Base-by-base conservation (phyloP, 2,113 vertebrate genomes). In the Acanthochromis polyacanthus region DNA sequence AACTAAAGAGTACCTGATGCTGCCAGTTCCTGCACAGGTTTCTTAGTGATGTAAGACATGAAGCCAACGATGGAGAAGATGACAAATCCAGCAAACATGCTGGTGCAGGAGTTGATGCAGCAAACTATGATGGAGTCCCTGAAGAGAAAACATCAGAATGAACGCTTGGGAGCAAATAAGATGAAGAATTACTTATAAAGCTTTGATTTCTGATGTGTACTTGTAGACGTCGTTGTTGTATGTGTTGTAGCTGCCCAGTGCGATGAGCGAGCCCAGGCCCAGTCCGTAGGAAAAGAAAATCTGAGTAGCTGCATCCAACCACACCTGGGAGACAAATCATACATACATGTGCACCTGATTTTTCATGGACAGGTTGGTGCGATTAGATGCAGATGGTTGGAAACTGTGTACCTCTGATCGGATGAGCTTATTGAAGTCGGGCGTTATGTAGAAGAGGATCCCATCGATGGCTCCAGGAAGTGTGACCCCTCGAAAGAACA, bases 51-150 rank as follows among this genome's bases (percentile, higher is more conserved):
- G 87, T 96, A 71, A 0, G 96, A 95, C 97, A 98, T 98, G 89
- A 98, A 98, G 59, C 97, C 97, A 11, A 98, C 96, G 10, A 98
- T 96, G 62, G 97, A 97, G 89, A 98, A 98, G 91, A 98, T 97
- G 84, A 98, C 96, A 6, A 97, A 93, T 28, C 97, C 96, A 0
- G 96, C 96, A 80, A 97, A 98, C 90, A 97, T 86, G 78, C 96
- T 97, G 38, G 97, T 97, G 85, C 89, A 95, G 80, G 97, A 97
- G 89, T 97, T 98, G 85, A 97, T 96, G 74, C 93, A 95, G 64
- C 96, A 98, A 20, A 98, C 96, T 3, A 97, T 97, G 69, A 98
- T 90, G 69, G 96, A 96, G 89, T 98, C 97, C 91, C 96, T 97
- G 81, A 19, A 81, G 83, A 51, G 55, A 69, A 16, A 46, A 10